Percentiles rank a stretch among this genome's conserved stretches.
phyloP scores from a whole-genome alignment of 2,797 vertebrate genomes.

The Pitangus sulphuratus region DNA sequence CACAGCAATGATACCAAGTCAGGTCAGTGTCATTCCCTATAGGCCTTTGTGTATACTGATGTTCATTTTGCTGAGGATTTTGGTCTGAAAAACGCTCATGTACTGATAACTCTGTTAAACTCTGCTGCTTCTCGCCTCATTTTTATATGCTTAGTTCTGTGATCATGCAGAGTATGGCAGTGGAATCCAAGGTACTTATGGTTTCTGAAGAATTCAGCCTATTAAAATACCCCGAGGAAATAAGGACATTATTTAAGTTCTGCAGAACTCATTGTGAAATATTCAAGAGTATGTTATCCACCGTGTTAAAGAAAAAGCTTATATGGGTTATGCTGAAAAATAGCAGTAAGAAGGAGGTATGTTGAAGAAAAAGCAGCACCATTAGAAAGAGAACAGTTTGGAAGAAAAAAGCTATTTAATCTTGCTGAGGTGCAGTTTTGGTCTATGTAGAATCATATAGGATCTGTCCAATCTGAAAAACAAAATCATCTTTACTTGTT shows the following conservation, averaged over 20 bases:
- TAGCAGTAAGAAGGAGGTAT: neutral
- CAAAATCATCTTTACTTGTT: neutral
- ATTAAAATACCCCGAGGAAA: neutral
- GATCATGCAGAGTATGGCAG: neutral
- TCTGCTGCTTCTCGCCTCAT: neutral
- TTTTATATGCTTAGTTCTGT: neutral
- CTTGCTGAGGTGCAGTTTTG: neutral
- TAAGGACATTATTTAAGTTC: neutral
- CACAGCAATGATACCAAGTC: neutral
- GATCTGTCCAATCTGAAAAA: neutral
- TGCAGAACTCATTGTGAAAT: neutral
- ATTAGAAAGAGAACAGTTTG: neutral
- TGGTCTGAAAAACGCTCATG: neutral
- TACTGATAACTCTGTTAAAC: neutral
- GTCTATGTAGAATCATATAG: neutral
- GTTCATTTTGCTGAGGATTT: neutral
- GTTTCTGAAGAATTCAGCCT: neutral
- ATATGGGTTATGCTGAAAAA: neutral
- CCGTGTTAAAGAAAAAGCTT: neutral
- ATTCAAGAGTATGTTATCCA: neutral
- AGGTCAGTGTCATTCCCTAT: neutral
- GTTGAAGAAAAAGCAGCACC: neutral
- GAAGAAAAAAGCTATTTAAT: neutral
- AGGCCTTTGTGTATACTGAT: neutral
- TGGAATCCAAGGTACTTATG: neutral